Evolutionary conservation across 2,113 vertebrate species (phyloP).

Genomic region (Petromus typicus): DNA sequence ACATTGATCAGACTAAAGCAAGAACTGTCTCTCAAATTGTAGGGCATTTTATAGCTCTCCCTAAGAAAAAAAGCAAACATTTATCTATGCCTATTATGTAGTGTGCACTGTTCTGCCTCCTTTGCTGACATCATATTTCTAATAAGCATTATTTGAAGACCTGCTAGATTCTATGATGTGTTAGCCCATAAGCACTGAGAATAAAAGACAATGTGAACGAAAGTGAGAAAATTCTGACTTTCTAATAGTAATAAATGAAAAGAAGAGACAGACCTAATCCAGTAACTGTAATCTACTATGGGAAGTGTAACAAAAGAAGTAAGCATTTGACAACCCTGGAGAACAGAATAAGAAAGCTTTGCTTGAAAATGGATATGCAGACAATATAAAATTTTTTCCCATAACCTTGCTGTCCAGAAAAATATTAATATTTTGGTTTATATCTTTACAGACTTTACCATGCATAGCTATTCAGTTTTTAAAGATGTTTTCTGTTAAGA

Average conservation of each 20-base stretch:
- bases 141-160: constrained; percentile 24
- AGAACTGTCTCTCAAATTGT: constrained; percentile 28
- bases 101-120: background rate
- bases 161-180: constrained; percentile 21
- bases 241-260: background rate
- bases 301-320: background rate
- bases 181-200: constrained; percentile 7
- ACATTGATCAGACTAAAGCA: constrained; percentile 42
- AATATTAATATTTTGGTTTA: background rate
- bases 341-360: constrained; percentile 2
- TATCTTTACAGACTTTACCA: background rate
- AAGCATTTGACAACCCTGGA: background rate
- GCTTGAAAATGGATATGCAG: constrained; percentile 7
- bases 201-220: background rate
- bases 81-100: background rate
- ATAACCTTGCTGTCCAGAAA: background rate
- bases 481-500: background rate
- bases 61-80: constrained; percentile 29
- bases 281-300: background rate
- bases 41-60: constrained; percentile 32
- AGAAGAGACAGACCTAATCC: background rate
- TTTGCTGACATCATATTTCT: constrained; percentile 15
- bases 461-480: background rate
- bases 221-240: constrained; percentile 2
- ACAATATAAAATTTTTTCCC: constrained; percentile 14